Evolutionary conservation across 1,140 invertebrate genomes (phyloP), one percentile per base, ranked within the genome.

Genomic region (Cylas formicarius): DNA sequence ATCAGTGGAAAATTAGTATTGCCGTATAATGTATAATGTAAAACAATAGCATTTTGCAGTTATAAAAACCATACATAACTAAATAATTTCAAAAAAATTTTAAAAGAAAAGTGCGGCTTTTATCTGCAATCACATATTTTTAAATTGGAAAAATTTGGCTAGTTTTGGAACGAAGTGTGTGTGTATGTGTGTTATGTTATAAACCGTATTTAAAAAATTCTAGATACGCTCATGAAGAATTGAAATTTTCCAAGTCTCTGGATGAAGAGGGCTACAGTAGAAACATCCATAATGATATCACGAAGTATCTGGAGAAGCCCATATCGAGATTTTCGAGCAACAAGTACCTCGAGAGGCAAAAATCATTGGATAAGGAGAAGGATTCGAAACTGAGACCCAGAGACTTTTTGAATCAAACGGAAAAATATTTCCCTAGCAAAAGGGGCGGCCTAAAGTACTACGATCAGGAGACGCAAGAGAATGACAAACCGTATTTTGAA

Each of bases 301-400:
- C 38, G 8, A 56, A 57, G 24, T 60, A 60, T 39, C 29, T 57
- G 29, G 57, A 60, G 23, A 57, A 53, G 49, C 55, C 57, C 1
- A 56, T 55, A 2, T 19, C 50, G 0, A 58, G 56, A 46, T 55
- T 48, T 18, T 20, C 40, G 2, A 50, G 57, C n/a, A 59, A 57
- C 13, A 58, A 60, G 17, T 55, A 55, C 14, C 20, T 60, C 3
- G 53, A 60, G 14, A 43, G 55, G n/a, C 59, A 61, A 44, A 59
- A 57, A 43, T 56, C 53, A 7, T 32, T 51, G 18, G 52, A 50
- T 4, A 53, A 45, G 33, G 43, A 53, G 27, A 44, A 43, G 24
- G 37, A 48, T n/a, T 7, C 36, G 2, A 22, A 32, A 44, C 31
- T 43, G 5, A 48, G 46, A 13, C 14, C 31, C 9, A 24, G 29